Conservation (phyloP, 2,113 vertebrate species). For the Seriola quinqueradiata region DNA sequence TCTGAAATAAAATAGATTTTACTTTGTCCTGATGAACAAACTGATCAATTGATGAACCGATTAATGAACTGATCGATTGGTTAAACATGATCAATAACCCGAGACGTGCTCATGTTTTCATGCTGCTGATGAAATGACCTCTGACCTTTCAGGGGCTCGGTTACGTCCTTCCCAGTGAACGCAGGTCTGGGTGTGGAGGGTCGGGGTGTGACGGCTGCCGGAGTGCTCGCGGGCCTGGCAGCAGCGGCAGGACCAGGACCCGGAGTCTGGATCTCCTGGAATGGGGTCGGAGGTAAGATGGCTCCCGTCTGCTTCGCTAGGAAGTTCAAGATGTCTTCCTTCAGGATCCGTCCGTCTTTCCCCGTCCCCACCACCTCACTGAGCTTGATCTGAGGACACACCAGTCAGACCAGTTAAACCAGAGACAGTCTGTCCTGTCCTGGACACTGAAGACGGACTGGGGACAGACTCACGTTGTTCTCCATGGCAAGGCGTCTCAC, state of each 20-base stretch:
- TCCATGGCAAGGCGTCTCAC: slow-evolving; percentile 97
- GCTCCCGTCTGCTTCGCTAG: slow-evolving; percentile 96
- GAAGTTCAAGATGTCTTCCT: slow-evolving; percentile 97
- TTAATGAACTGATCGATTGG: too few relatives aligned
- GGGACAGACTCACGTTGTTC: slow-evolving; percentile 89
- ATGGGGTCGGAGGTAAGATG: slow-evolving; percentile 91
- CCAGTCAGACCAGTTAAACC: not conserved
- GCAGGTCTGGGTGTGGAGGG: slow-evolving; percentile 72
- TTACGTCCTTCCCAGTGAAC: slow-evolving; percentile 91
- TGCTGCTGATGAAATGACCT: not conserved
- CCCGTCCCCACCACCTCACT: slow-evolving; percentile 96
- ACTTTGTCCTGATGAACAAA: too few relatives aligned
- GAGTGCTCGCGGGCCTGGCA: slow-evolving; percentile 70
- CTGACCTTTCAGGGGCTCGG: slow-evolving; percentile 93
- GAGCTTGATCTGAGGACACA: slow-evolving; percentile 91
- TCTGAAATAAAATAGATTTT: too few relatives aligned
- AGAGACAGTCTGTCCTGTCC: too few relatives aligned
- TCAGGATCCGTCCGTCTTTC: slow-evolving; percentile 95
- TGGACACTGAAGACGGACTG: not conserved
- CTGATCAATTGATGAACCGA: too few relatives aligned
- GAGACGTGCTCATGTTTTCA: too few relatives aligned
- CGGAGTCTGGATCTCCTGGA: slow-evolving; percentile 88
- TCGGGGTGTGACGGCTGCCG: slow-evolving; percentile 42
- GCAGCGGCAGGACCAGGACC: slow-evolving; percentile 38
- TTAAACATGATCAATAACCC: too few relatives aligned